Percentiles rank a stretch among this genome's conserved stretches.
Evolutionary conservation across 2,888 invertebrate species (phyloP).

Genomic region (Scaeva pyrastri): DNA sequence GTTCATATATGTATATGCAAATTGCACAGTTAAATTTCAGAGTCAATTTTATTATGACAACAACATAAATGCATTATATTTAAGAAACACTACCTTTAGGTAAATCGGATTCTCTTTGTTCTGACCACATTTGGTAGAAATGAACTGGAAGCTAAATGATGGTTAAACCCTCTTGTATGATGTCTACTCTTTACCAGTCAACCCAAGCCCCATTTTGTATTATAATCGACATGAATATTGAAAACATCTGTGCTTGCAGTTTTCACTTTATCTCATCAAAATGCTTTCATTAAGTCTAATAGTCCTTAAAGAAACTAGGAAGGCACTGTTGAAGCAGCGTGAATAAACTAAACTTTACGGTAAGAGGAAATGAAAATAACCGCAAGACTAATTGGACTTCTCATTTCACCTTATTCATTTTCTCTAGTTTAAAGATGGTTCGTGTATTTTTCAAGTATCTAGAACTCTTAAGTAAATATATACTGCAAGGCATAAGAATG

Average conservation of each 20-base stretch:
- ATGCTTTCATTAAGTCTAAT: slow-evolving; percentile 66
- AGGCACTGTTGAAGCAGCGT: slow-evolving; percentile 47
- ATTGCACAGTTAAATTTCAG: not conserved
- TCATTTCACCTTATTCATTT: slow-evolving; percentile 57
- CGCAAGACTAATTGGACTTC: slow-evolving; percentile 63
- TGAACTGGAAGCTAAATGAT: slow-evolving; percentile 42
- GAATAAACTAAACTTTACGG: slow-evolving; percentile 52
- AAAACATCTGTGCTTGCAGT: slow-evolving; percentile 67
- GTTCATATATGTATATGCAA: not conserved
- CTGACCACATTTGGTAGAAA: slow-evolving; percentile 58
- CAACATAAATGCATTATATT: slow-evolving; percentile 28
- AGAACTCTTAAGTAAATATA: slow-evolving; percentile 48
- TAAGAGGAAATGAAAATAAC: slow-evolving; percentile 56
- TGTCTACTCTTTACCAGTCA: not conserved
- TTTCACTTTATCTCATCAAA: slow-evolving; percentile 69
- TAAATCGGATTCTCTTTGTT: slow-evolving; percentile 33
- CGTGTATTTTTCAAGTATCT: slow-evolving; percentile 50
- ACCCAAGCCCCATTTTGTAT: slow-evolving; percentile 32
- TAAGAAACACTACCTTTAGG: slow-evolving; percentile 17
- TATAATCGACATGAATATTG: slow-evolving; percentile 70
- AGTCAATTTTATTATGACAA: slow-evolving; percentile 23
- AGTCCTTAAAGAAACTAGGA: slow-evolving; percentile 55
- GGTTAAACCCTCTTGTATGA: slow-evolving; percentile 27
- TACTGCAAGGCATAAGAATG: slow-evolving; percentile 38
- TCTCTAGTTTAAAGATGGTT: slow-evolving; percentile 33